Evolutionary conservation across 2,113 vertebrate genomes (phyloP).

Genomic region (Cyprinodon brontotheroides): DNA sequence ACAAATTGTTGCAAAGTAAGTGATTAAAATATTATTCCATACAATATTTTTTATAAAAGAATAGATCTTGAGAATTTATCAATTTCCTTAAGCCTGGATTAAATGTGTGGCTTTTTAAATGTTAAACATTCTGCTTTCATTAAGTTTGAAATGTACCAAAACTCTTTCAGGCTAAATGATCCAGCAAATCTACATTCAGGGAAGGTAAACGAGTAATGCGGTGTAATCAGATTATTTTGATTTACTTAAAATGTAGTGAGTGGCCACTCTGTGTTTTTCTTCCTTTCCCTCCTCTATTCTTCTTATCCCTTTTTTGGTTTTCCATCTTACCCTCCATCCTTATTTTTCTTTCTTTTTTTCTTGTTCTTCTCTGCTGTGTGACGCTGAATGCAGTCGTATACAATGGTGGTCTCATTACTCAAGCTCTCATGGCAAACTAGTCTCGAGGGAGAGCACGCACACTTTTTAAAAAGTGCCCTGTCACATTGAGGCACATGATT

Average conservation of each 20-base stretch:
- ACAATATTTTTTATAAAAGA: too few relatives aligned
- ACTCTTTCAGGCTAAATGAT: slow-evolving; percentile 50
- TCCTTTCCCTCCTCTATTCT: neutral
- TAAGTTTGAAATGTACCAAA: slow-evolving; percentile 37
- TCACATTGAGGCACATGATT: slow-evolving; percentile 67
- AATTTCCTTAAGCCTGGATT: slow-evolving; percentile 35
- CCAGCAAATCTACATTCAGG: slow-evolving; percentile 38
- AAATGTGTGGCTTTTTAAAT: slow-evolving; percentile 40
- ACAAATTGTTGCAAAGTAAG: too few relatives aligned
- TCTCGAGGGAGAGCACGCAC: slow-evolving; percentile 37
- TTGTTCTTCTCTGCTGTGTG: slow-evolving; percentile 14
- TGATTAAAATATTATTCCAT: too few relatives aligned
- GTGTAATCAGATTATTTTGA: slow-evolving; percentile 65
- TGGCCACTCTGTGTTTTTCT: slow-evolving; percentile 29
- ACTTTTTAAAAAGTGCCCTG: slow-evolving; percentile 61
- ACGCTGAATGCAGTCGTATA: slow-evolving; percentile 20
- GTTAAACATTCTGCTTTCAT: slow-evolving; percentile 24
- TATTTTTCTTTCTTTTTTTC: neutral
- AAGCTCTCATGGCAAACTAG: slow-evolving; percentile 65
- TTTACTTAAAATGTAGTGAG: slow-evolving; percentile 55
- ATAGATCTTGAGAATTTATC: neutral
- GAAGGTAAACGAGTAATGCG: slow-evolving; percentile 34
- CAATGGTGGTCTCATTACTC: slow-evolving; percentile 71
- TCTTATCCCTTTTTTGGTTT: neutral
- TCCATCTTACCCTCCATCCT: slow-evolving; percentile 1